Evolutionary conservation across 2,797 vertebrate species (phyloP).

Genomic region (Alcedo quadribrachys): DNA sequence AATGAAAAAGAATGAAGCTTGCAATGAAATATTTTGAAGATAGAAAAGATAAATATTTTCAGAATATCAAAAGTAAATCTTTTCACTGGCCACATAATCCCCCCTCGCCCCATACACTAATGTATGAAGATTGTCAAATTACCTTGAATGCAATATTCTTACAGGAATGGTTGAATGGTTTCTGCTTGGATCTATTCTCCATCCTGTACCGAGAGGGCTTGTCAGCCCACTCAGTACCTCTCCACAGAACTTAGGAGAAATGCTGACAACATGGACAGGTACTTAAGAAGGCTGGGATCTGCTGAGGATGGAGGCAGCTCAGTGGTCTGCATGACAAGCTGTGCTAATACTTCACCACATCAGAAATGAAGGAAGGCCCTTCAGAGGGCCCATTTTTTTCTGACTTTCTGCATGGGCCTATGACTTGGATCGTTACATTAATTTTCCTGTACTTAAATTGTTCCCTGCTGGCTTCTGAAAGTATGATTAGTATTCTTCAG

Average conservation of each 20-base stretch:
- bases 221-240: neutral
- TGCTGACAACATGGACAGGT: neutral
- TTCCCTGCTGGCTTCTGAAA: conserved; percentile 56
- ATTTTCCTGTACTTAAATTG: conserved; percentile 45
- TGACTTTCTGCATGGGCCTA: neutral
- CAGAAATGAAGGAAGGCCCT: neutral
- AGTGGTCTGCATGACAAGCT: rapidly evolving
- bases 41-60: neutral
- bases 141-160: neutral
- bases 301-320: neutral
- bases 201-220: neutral
- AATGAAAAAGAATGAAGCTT: neutral
- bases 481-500: conserved; percentile 69
- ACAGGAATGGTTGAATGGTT: neutral
- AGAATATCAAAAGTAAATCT: neutral
- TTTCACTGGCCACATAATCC: neutral
- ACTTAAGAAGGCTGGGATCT: rapidly evolving
- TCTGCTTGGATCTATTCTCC: neutral
- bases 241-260: neutral
- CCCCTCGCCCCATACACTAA: rapidly evolving
- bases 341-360: rapidly evolving
- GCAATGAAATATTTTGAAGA: neutral
- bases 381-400: conserved; percentile 1
- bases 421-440: conserved; percentile 1
- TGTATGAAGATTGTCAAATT: neutral